Evolutionary conservation across 2,797 vertebrate species (phyloP), one percentile per base, ranked within the genome.

Genomic region (Eurystomus glaucurus): DNA sequence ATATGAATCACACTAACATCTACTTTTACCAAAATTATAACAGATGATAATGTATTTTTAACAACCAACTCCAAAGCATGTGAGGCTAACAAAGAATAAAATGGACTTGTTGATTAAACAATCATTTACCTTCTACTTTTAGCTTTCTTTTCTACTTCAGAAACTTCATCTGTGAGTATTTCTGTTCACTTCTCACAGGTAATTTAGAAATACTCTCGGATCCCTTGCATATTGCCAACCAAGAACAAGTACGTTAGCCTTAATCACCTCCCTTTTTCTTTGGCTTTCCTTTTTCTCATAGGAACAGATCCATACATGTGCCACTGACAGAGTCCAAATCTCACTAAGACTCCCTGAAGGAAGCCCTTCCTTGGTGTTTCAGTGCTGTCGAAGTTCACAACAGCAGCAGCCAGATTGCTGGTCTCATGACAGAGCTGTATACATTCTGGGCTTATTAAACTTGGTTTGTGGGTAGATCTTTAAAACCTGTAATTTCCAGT

Each of bases 251-350:
- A 25, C 11, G 54, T 60, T 4, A 61, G 14, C 9, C 23, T 78
- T 58, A 62, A 65, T 35, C 15, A 48, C 2, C 11, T 60, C 11
- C 15, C 10, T n/a, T 35, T 29, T 84, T 35, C 35, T 52, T 75
- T 58, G 15, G 6, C 20, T 4, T 75, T 68, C 23, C 17, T 26
- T 75, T 52, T 82, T 58, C 61, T 54, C 54, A 55, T 0, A 21
- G 7, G 18, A 43, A 26, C 25, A 41, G 33, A 33, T 61, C 8
- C 35, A 71, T 1, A 2, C 18, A 75, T 35, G 26, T 87, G 25
- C 25, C 1, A 0, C 31, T 23, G 18, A n/a, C 19, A 3, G 6
- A 10, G 2, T 35, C 48, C 22, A 66, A 26, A 74, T 3, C 31
- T 37, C 45, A 57, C 29, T 21, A 60, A 18, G 11, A 55, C 41